Base-by-base conservation (phyloP, 1,140 invertebrate genomes). In the Rhyacophila brunnea region DNA sequence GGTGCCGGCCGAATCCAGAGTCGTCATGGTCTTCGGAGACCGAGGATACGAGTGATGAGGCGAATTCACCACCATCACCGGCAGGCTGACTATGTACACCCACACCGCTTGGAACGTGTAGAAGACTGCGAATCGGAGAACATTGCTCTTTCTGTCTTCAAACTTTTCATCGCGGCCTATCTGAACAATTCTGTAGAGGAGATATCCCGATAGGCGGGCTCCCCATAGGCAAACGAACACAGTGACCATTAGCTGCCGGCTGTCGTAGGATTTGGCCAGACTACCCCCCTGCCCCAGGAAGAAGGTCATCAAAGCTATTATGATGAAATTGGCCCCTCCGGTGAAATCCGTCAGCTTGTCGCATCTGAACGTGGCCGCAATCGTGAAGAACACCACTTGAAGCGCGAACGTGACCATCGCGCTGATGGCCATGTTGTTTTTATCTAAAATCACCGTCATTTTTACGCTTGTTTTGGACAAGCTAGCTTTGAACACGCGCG, bases 51-150 rank as follows among this genome's bases (percentile, higher is more conserved):
- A 85, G 70, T 92, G 86, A 53, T 87, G 79, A n/a, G 90, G 88
- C 0, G 92, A 93, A 74, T 96, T 95, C 20, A 94, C 88, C 49
- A 95, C 91, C 43, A 95, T 94, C 11, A 95, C 91, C 18, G 92
- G 92, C 52, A 96, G 77, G 76, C 92, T 95, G 1, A 95, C 92
- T 7, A 91, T 80, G 66, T 90, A 93, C n/a, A 95, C 92, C 93
- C 93, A 96, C 38, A 95, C 75, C 38, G 91, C 92, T 90, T 95
- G 92, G 74, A 95, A 95, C 0, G 89, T 92, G 86, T 92, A 96
- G 73, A 95, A 95, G 0, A 93, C 86, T 17, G 90, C 91, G 73
- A 93, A 95, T 63, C 89, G 81, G 20, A 94, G 85, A 4, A 89
- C 85, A 68, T 93, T 95, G 60, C 90, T 90, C 57, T 89, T 84